phyloP scores from a whole-genome alignment of 2,113 vertebrate genomes.

The Callocephalon fimbriatum region DNA sequence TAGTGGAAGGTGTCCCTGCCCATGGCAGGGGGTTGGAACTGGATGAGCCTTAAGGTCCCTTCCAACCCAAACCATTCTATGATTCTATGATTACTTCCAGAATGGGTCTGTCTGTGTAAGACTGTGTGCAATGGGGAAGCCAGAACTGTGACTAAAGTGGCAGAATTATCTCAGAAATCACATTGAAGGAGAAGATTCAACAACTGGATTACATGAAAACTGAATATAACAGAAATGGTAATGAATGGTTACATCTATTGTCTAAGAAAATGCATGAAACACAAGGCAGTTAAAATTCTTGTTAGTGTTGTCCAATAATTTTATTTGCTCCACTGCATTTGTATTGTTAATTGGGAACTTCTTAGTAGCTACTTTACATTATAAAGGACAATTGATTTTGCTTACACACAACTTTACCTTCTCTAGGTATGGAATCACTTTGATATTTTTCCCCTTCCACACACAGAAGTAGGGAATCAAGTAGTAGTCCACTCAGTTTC shows the following conservation, averaged over 20 bases:
- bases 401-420: neutral
- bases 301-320: neutral
- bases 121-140: fast-evolving
- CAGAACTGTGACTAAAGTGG: neutral
- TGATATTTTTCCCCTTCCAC: neutral
- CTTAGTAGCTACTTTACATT: neutral
- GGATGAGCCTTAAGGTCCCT: neutral
- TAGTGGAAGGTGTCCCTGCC: neutral
- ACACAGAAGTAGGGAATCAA: neutral
- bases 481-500: neutral
- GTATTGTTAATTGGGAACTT: neutral
- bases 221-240: neutral
- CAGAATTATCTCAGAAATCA: neutral
- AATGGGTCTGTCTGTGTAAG: fast-evolving
- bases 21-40: neutral
- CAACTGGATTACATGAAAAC: neutral
- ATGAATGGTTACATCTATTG: neutral
- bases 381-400: neutral
- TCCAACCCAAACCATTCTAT: neutral
- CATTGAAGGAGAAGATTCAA: neutral
- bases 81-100: neutral
- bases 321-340: neutral
- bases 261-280: neutral
- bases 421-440: neutral
- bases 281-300: neutral